Evolutionary conservation across 2,113 vertebrate species (phyloP), one percentile per base, ranked within the genome.

Genomic region (Fukomys damarensis): DNA sequence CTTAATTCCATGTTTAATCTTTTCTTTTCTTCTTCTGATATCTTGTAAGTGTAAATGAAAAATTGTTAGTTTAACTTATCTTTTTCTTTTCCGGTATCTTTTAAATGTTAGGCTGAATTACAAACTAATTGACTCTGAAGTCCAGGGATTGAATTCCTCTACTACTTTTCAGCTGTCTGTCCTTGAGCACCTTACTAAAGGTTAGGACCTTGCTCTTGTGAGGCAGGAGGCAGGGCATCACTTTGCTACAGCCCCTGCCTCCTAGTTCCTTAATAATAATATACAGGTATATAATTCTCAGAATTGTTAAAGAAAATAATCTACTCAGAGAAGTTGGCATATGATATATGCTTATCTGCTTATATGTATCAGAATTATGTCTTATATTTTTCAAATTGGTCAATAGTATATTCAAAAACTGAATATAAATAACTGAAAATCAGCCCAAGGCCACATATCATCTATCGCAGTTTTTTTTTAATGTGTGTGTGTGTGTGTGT

Each of bases 1-100:
- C n/a, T 96, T 84, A 86, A 89, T 90, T 96, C n/a, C 72, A 2
- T 97, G 65, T 94, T 93, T 61, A 95, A 84, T 79, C 79, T 83
- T n/a, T 96, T 46, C 87, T 41, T 32, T 76, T 92, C 56, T 24
- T 86, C 2, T 92, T 92, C 72, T 92, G 68, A 77, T 79, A 89
- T 20, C 81, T 89, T 90, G 10, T 49, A 89, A 86, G 14, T 54
- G 0, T 91, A 94, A 95, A 91, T 93, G 65, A 82, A 84, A 96
- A 91, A 92, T 54, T 91, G 19, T 95, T 84, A 93, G 63, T 93
- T 95, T 89, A 94, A 90, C 74, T 81, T 96, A 54, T 88, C 22
- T 80, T 14, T 77, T 92, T 68, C 61, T 95, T 1, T 83, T 94
- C 70, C 96, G 58, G 88, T 88, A 94, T 38, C 59, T 82, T 92